Percentiles rank a stretch among this genome's conserved stretches.
phyloP scores from a whole-genome alignment of 2,888 invertebrate species.

The Agonopterix heracliana region DNA sequence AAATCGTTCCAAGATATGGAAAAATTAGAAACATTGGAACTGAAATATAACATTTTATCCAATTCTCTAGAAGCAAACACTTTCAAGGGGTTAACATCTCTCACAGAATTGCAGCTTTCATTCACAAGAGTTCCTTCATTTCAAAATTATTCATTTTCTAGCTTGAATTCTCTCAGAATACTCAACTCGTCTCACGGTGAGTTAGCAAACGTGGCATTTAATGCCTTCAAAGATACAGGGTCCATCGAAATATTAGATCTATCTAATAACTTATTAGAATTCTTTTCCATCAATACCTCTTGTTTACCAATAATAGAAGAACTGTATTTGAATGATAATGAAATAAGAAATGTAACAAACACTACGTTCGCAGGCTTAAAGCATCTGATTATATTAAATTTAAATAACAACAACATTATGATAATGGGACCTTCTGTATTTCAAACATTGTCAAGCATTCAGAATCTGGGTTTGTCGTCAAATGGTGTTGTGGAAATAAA shows the following conservation, averaged over 20 bases:
- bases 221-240: constrained; percentile 14
- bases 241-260: constrained; percentile 15
- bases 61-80: constrained; percentile 5
- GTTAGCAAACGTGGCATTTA: constrained; percentile 13
- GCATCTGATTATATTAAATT: constrained; percentile 12
- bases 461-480: constrained; percentile 15
- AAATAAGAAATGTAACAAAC: constrained; percentile 12
- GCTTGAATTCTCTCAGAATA: constrained; percentile 4
- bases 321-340: constrained; percentile 18
- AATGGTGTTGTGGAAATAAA: constrained; percentile 13
- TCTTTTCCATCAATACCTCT: constrained; percentile 16
- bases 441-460: no score
- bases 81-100: constrained; percentile 9
- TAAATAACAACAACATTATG: constrained; percentile 17
- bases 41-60: constrained; percentile 12
- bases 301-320: constrained; percentile 13
- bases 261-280: constrained; percentile 17
- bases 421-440: neutral
- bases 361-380: constrained; percentile 15
- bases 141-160: constrained; percentile 13
- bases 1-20: constrained; percentile 11
- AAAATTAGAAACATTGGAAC: constrained; percentile 8
- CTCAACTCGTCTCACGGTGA: constrained; percentile 18
- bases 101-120: constrained; percentile 7
- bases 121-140: constrained; percentile 7